Evolutionary conservation across 2,113 vertebrate species (phyloP), one percentile per base, ranked within the genome.

Genomic region (Pomatorhinus ruficollis): DNA sequence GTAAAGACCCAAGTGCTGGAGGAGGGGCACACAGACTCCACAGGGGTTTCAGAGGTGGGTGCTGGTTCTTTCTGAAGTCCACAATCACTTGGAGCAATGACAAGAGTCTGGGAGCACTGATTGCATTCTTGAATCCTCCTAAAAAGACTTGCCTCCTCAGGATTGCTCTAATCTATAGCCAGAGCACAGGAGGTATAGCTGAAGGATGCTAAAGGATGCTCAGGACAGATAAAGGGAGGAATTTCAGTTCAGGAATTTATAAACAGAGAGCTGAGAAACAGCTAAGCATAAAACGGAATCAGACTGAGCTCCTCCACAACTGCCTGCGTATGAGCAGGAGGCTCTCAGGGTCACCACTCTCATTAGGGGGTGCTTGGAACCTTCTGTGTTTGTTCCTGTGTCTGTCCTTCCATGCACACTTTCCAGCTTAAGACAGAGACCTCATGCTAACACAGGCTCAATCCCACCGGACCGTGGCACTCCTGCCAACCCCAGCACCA

Each of bases 341-440:
- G 25, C 37, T 50, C 20, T 30, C 23, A 1, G 25, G 27, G 15
- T 20, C 71, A 83, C 20, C 2, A 1, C 9, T 33, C 31, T 60
- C 49, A 44, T 69, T 11, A 25, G 5, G 11, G 37, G 12, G 15
- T 52, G 22, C 52, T 57, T 52, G 65, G 17, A 27, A 71, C 20
- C 33, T 54, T 49, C 54, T 37, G 23, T 2, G 1, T 56, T 79
- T 40, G 28, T 50, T 49, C 56, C 69, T 33, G 4, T 25, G n/a
- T 66, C 47, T 5, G 0, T 52, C 44, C 39, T 83, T 84, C n/a
- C 28, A 16, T 0, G 0, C 16, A 66, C 42, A 37, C 39, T 42
- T 70, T 40, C 28, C 28, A 28, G 10, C 40, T 56, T 12, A 78
- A 63, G 60, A 79, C 16, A 24, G 27, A 63, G 33, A 74, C 24